Base-by-base conservation (phyloP, 1,140 invertebrate species). In the Anastatus disparis region DNA sequence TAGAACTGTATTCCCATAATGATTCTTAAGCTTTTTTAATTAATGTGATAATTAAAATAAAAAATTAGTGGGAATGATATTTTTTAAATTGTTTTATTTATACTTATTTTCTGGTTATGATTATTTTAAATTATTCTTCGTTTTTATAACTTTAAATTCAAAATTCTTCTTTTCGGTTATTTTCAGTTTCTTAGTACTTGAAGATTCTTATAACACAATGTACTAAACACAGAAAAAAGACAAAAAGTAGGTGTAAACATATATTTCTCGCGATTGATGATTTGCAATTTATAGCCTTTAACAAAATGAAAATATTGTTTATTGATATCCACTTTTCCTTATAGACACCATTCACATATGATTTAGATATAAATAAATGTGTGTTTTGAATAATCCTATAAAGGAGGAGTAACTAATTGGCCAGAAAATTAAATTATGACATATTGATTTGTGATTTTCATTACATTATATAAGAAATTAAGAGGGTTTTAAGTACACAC, bases 131-230 rank as follows among this genome's bases (percentile, higher is more conserved):
- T 17, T 4, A 35, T 3, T 1, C 2, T 26, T 15, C 12, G 12
- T n/a, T 53, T 64, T 38, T 3, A 17, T n/a, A 52, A 0, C 26
- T 64, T 62, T 62, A 52, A 62, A 62, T 52, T 53, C n/a, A 31
- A 42, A 55, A 52, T 46, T 61, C 67, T 72, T 74, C 26, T 64
- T 72, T 74, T 73, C 66, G 62, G 64, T 79, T 83, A 76, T 77
- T 83, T 84, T 77, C 82, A 83, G 80, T 83, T 80, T 82, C 71
- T 79, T 79, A 78, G 81, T 80, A 78, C 71, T 82, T 81, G 80
- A 83, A 71, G 80, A 82, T 72, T 76, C 77, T 76, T 82, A 81
- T 81, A 81, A 77, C 74, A 77, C 75, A 74, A 58, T 46, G 24
- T 70, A n/a, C n/a, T n/a, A 70, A 70, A 66, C 66, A 72, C 76